Evolutionary conservation across 2,888 invertebrate genomes (phyloP), one percentile per base, ranked within the genome.

Genomic region (Lithophane leautieri): DNA sequence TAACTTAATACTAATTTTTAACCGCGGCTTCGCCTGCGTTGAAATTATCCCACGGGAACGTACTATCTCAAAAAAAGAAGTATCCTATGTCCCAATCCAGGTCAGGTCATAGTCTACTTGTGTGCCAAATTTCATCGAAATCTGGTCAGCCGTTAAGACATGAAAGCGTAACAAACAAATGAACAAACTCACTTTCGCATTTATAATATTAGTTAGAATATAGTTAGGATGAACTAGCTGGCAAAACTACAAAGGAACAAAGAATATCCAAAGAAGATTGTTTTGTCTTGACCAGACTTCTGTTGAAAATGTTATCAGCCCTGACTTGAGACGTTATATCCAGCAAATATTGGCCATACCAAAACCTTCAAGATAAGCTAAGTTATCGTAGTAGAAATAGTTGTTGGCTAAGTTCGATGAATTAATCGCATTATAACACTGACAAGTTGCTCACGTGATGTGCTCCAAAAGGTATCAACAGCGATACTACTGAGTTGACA

Each of bases 401-500:
- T 22, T 34, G 28, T 34, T 34, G 61, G 34, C 22, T 34, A 34
- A 61, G 22, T 22, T 22, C 22, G 6, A 4, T 28, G 47, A 50
- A 34, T n/a, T n/a, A n/a, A n/a, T n/a, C 0, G 7, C 40, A n/a
- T 54, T 52, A 34, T n/a, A 50, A 67, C 34, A 67, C 1, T 40
- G 34, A 40, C 2, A 19, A 54, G 11, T 34, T 67, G 19, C 78
- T 79, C 47, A 79, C 78, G 61, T 73, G 60, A 34, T 79, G 58
- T 56, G 79, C 79, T 54, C 73, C 73, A 56, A 50, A 44, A 25
- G 79, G 79, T 69, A 69, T 73, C 7, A 69, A 8, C 2, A 78
- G 47, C 4, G 79, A 73, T 9, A 78, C 22, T 22, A 42, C 58
- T 4, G 79, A 69, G 14, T 93, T 89, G 1, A 90, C 75, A 0